Percentiles rank a stretch among this genome's conserved stretches.
Evolutionary conservation across 2,797 vertebrate species (phyloP).

Genomic region (Tenualosa thibaudeaui): DNA sequence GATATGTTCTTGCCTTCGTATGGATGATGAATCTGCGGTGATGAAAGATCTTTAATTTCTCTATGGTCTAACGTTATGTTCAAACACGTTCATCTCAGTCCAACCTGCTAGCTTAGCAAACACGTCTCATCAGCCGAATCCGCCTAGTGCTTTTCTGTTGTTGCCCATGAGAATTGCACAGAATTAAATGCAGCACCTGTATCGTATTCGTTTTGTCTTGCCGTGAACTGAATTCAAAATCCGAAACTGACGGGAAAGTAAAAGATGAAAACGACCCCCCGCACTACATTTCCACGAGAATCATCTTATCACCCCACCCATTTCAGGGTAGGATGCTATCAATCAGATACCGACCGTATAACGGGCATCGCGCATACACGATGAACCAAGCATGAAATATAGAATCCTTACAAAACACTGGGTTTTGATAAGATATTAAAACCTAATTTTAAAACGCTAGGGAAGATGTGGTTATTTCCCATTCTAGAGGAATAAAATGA

Average conservation of each 20-base stretch:
- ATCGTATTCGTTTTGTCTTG: background rate
- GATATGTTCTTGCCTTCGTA: background rate
- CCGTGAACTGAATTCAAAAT: background rate
- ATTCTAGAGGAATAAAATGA: constrained; percentile 22
- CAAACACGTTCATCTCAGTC: constrained; percentile 9
- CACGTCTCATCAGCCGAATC: background rate
- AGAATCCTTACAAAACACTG: background rate
- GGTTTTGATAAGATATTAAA: background rate
- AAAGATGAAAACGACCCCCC: background rate
- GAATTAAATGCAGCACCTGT: background rate
- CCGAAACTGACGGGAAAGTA: background rate
- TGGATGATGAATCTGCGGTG: background rate
- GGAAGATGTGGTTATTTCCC: background rate
- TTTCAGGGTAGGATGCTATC: constrained; percentile 61
- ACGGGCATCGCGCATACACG: constrained; percentile 65
- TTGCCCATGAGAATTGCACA: constrained; percentile 1
- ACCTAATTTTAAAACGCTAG: background rate
- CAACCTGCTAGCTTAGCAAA: constrained; percentile 30
- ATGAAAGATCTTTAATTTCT: constrained; percentile 2
- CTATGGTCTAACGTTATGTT: background rate
- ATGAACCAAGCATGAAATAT: background rate
- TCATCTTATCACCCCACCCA: constrained; percentile 74
- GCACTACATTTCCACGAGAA: constrained; percentile 30
- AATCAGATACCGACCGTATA: constrained; percentile 49
- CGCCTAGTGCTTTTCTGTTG: too few relatives aligned